phyloP scores from a whole-genome alignment of 1,140 invertebrate genomes.

The Globodera rostochiensis region DNA sequence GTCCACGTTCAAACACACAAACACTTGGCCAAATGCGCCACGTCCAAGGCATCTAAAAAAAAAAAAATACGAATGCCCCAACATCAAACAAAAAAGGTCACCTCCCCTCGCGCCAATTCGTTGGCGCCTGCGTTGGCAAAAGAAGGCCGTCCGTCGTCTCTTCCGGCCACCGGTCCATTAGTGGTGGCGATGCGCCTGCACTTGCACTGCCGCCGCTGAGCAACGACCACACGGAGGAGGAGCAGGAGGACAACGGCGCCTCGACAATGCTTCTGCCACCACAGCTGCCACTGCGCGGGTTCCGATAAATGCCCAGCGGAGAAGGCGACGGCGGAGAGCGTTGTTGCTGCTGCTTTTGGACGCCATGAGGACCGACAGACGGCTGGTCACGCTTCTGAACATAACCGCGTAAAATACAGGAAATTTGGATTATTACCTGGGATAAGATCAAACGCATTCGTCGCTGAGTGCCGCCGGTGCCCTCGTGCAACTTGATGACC shows the following conservation, averaged over 20 bases:
- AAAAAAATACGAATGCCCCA: background rate
- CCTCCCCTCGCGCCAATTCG: conserved; percentile 42
- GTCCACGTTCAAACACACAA: conserved; percentile 49
- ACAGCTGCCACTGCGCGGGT: too few relatives aligned
- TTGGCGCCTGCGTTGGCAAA: conserved; percentile 14
- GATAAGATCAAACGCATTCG: conserved; percentile 45
- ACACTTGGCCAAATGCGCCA: conserved; percentile 49
- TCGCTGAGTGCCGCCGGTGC: conserved; percentile 41
- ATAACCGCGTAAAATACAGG: conserved; percentile 16
- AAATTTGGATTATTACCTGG: conserved; percentile 19
- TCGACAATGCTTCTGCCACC: conserved; percentile 19
- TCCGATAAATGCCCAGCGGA: background rate
- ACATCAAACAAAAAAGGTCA: conserved; percentile 7
- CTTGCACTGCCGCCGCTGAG: conserved; percentile 7
- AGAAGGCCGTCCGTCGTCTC: conserved; percentile 9
- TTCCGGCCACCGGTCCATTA: conserved; percentile 31
- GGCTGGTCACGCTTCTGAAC: conserved; percentile 25
- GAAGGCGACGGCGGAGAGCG: conserved; percentile 18
- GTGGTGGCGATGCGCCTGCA: conserved; percentile 6
- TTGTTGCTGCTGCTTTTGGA: conserved; percentile 17
- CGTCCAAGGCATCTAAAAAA: conserved; percentile 29
- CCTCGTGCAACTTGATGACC: conserved; percentile 45
- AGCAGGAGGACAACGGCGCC: conserved; percentile 48
- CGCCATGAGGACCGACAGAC: conserved; percentile 45
- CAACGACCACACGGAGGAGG: conserved; percentile 46